phyloP scores from a whole-genome alignment of 2,888 invertebrate species.

The Eretmocerus hayati region DNA sequence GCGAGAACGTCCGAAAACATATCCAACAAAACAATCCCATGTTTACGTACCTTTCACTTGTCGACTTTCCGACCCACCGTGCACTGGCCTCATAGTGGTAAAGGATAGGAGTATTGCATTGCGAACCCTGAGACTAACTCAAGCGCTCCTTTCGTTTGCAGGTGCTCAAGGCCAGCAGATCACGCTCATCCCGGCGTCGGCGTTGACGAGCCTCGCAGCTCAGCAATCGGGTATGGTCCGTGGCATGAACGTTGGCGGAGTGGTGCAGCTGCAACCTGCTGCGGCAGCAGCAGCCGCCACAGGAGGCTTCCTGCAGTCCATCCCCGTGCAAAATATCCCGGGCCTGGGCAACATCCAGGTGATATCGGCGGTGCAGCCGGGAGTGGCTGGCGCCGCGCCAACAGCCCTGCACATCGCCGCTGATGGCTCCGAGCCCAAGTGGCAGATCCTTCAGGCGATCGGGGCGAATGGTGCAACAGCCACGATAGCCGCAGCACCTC shows the following conservation, averaged over 20 bases:
- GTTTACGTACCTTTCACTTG: too few relatives aligned
- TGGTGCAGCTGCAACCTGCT: conserved; percentile 50
- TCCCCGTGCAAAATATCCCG: conserved; percentile 70
- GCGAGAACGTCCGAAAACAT: too few relatives aligned
- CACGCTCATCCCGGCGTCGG: conserved; percentile 72
- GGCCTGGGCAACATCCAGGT: conserved; percentile 78
- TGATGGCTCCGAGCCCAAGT: conserved; percentile 62
- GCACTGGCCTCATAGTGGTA: too few relatives aligned
- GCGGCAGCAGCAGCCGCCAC: conserved; percentile 48
- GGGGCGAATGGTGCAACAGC: conserved; percentile 32
- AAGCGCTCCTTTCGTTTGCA: conserved; percentile 19
- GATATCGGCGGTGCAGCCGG: conserved; percentile 57
- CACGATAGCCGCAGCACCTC: conserved; percentile 38
- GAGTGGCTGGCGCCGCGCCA: conserved; percentile 29
- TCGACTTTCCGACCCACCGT: too few relatives aligned
- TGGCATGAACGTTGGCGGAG: conserved; percentile 38
- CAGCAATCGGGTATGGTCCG: conserved; percentile 42
- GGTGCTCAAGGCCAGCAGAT: conserved; percentile 74
- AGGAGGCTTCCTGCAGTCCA: conserved; percentile 53
- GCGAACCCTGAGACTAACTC: too few relatives aligned
- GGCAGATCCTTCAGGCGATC: conserved; percentile 65
- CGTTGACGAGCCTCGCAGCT: conserved; percentile 46
- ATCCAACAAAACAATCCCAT: too few relatives aligned
- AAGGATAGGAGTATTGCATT: too few relatives aligned
- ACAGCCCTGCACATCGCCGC: conserved; percentile 69